Evolutionary conservation across 2,797 vertebrate species (phyloP), one percentile per base, ranked within the genome.

Genomic region (Characodon lateralis): DNA sequence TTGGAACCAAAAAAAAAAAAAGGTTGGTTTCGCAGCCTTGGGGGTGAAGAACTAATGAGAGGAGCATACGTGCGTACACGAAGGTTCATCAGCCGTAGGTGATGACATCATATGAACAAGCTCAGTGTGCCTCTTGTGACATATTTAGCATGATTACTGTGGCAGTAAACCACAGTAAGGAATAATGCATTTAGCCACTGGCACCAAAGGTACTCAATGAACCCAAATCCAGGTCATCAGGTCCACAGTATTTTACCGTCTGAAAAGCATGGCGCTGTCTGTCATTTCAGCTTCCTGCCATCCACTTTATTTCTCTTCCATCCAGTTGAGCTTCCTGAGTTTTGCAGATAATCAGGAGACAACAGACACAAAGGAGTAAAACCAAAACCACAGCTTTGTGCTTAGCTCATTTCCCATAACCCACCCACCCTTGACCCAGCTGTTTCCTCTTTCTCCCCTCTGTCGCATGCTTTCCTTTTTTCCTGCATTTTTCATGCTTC

Each of bases 341-440:
- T 53, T 89, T 78, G 84, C 73, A 26, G 73, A 82, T 79, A 76
- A 83, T 75, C 72, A 78, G 68, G 72, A 84, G 77, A 28, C 22
- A 78, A 76, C 70, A 71, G 59, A 66, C 72, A 69, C 43, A 9
- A 43, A 22, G 65, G 28, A 79, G 56, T 59, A 58, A 75, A 73
- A 83, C 73, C 59, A 79, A 76, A 82, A 76, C 43, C 5, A 5
- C 78, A 61, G 71, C 55, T 65, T 82, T 80, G 69, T 68, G 83
- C 84, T 83, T 87, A 90, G 82, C 78, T 93, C 39, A 91, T 92
- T 95, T 95, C 93, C 93, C 91, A 92, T 69, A 91, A 91, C 91
- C 85, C 87, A 50, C 14, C 74, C 87, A 91, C 86, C 88, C 87
- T 77, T 90, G 88, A 91, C 88, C 90, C 90, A 91, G 90, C 93